Percentiles rank a stretch among this genome's conserved stretches.
phyloP scores from a whole-genome alignment of 2,113 vertebrate genomes.

The Toxostoma redivivum region DNA sequence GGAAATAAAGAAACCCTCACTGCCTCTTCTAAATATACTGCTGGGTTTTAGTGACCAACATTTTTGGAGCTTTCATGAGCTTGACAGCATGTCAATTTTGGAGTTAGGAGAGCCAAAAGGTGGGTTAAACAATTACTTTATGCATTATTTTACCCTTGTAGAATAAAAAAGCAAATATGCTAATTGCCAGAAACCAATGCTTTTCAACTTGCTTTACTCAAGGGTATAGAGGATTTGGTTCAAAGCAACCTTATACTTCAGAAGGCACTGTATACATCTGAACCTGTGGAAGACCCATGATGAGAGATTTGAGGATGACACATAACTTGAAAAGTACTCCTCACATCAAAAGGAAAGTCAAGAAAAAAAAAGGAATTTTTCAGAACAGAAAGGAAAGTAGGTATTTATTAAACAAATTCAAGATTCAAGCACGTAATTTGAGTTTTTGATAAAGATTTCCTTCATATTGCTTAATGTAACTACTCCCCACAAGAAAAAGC shows the following conservation, averaged over 20 bases:
- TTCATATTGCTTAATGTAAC: background rate
- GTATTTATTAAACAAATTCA: background rate
- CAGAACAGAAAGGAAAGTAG: background rate
- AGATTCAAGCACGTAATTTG: background rate
- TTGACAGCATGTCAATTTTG: background rate
- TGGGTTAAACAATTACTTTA: background rate
- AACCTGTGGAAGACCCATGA: background rate
- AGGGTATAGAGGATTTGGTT: background rate
- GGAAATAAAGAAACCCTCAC: background rate
- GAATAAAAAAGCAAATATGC: background rate
- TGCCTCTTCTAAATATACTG: background rate
- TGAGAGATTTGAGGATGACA: background rate
- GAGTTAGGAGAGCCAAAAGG: background rate
- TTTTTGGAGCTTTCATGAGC: background rate
- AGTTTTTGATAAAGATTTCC: background rate
- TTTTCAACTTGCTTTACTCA: background rate
- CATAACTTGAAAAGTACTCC: background rate
- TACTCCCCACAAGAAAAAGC: background rate
- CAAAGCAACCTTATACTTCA: background rate
- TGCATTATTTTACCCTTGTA: background rate
- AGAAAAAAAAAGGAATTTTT: background rate
- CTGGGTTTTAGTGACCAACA: background rate
- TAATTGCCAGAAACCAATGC: background rate
- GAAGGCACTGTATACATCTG: background rate
- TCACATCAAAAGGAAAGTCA: background rate